A percentile compares a stretch with the other conserved stretches of the same genome.
These are phyloP conservation scores for Pachycephus smyrnensis DNA, from an alignment of 2,888 invertebrate species.

Conservation along the genomic window DNA sequence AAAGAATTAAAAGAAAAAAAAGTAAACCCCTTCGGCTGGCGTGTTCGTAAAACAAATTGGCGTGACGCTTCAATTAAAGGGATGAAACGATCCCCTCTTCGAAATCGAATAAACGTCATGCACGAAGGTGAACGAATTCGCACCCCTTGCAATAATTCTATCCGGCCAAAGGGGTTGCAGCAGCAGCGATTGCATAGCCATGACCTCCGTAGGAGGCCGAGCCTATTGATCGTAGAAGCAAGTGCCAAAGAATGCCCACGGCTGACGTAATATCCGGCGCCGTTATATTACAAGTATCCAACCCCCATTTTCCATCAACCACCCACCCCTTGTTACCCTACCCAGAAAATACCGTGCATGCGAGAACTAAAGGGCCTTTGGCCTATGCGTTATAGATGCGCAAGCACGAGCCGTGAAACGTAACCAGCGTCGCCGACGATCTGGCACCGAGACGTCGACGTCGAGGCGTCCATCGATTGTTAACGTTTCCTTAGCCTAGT, in stretches of 20 bases:
- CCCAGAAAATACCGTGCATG: not conserved
- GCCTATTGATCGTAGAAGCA: conserved; percentile 54
- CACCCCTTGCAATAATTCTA: not conserved
- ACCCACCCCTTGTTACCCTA: not conserved
- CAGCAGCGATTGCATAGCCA: conserved; percentile 30
- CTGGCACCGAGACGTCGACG: not conserved
- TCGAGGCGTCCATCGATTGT: not conserved
- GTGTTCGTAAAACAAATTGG: not conserved
- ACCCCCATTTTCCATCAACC: not conserved
- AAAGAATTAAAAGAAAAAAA: no score
- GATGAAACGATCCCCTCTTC: not conserved
- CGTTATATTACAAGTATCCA: conserved; percentile 1
- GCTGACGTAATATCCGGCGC: conserved; percentile 50
- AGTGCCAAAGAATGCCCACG: conserved; percentile 45
- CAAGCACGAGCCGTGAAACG: not conserved
- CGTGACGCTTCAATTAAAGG: not conserved
- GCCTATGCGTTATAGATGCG: not conserved
- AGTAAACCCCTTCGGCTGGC: not conserved
- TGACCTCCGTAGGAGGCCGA: conserved; percentile 33
- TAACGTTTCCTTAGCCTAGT: not conserved
- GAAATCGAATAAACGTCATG: conserved; percentile 4
- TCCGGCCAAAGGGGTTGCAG: conserved; percentile 7
- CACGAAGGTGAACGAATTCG: conserved; percentile 14
- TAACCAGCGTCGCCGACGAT: not conserved
- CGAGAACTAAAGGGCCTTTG: not conserved